These are phyloP conservation scores for Drosophila hamatofila DNA, from an alignment of 2,888 invertebrate species.

Conservation along the genomic window DNA sequence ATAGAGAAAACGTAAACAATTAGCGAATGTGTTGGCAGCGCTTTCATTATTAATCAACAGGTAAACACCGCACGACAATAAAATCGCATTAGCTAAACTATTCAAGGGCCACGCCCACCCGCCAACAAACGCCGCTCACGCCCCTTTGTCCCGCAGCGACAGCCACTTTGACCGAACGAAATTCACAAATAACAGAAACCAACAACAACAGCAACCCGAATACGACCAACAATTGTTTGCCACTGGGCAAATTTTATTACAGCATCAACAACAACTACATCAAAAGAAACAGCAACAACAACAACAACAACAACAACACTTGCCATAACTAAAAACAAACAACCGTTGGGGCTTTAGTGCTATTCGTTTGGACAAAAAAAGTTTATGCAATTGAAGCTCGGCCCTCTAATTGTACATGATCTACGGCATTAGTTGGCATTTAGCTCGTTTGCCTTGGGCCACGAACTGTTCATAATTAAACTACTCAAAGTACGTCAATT, in stretches of 20 bases:
- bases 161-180: constrained; percentile 31
- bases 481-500: neutral
- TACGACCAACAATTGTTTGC: constrained; percentile 40
- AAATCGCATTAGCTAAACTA: constrained; percentile 56
- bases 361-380: constrained; percentile 12
- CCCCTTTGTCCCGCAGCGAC: constrained; percentile 11
- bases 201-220: constrained; percentile 9
- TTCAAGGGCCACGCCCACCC: constrained; percentile 45
- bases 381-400: constrained; percentile 29
- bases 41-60: constrained; percentile 64
- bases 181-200: constrained; percentile 4
- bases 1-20: constrained; percentile 54
- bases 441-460: constrained; percentile 42
- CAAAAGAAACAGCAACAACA: neutral
- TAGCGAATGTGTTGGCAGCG: constrained; percentile 53
- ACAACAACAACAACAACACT: constrained; percentile 2
- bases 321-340: constrained; percentile 19
- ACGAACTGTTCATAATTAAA: constrained; percentile 10
- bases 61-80: constrained; percentile 69
- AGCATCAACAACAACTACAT: constrained; percentile 24
- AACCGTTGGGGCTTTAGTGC: constrained; percentile 22
- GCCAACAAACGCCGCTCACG: constrained; percentile 10
- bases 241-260: constrained; percentile 48
- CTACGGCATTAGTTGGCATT: constrained; percentile 34
- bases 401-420: constrained; percentile 35